Conservation (phyloP, 2,113 vertebrate genomes). For the Eira barbara region DNA sequence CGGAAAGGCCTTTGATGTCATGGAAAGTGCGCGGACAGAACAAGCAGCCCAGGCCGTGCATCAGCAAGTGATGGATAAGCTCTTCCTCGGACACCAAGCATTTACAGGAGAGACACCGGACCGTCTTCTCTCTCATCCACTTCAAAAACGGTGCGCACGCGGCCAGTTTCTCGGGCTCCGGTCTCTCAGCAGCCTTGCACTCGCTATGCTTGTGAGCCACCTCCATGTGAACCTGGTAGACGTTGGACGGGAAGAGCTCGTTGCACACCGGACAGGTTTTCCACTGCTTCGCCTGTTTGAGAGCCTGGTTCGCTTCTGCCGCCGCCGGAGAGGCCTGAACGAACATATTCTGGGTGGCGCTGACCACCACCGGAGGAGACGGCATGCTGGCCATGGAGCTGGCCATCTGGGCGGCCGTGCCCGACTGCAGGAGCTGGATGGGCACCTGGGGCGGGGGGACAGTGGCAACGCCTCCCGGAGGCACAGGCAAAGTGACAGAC, state of each 20-base stretch:
- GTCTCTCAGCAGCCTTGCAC: constrained; percentile 52
- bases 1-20: constrained; percentile 89
- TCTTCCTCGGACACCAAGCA: constrained; percentile 90
- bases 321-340: neutral
- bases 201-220: constrained; percentile 88
- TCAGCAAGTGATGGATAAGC: constrained; percentile 91
- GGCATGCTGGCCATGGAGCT: constrained; percentile 77
- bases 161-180: constrained; percentile 84
- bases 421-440: constrained; percentile 82
- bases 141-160: constrained; percentile 90
- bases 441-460: constrained; percentile 81
- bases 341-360: constrained; percentile 40
- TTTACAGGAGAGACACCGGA: constrained; percentile 92
- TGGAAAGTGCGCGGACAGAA: constrained; percentile 94
- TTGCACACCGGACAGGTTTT: constrained; percentile 96
- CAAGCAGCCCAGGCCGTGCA: constrained; percentile 94
- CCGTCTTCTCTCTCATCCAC: constrained; percentile 93
- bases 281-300: constrained; percentile 95
- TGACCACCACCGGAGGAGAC: constrained; percentile 75
- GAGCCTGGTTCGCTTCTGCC: constrained; percentile 59
- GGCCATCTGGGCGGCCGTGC: constrained; percentile 77
- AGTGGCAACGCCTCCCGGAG: constrained; percentile 76
- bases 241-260: constrained; percentile 94
- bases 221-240: constrained; percentile 94
- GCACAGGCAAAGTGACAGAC: constrained; percentile 88